Percentiles rank a stretch among this genome's conserved stretches.
These are phyloP conservation scores for Muntiacus muntjak DNA, from an alignment of 2,113 vertebrate species.

Conservation along the genomic window DNA sequence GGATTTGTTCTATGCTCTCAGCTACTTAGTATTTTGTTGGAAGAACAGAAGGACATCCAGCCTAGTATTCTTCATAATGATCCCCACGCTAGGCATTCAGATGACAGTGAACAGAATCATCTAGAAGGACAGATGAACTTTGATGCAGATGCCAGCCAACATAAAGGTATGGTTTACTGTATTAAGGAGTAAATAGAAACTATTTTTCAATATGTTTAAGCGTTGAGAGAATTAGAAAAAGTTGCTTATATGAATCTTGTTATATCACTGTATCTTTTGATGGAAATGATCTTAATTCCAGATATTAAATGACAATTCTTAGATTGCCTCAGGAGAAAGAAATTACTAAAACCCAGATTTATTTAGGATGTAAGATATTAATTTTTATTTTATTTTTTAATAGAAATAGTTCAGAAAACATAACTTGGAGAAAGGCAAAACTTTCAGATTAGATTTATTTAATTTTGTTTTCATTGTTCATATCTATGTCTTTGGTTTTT, in stretches of 20 bases:
- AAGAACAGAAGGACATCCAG: conserved; percentile 72
- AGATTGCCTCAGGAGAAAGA: conserved; percentile 6
- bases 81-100: conserved; percentile 81
- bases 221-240: background rate
- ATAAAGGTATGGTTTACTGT: conserved; percentile 79
- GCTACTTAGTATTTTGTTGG: conserved; percentile 80
- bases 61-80: conserved; percentile 83
- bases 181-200: background rate
- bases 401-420: background rate
- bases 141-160: conserved; percentile 82
- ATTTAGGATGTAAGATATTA: background rate
- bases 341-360: background rate
- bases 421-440: background rate
- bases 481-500: background rate
- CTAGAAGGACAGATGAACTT: conserved; percentile 85
- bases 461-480: background rate
- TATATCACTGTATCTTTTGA: background rate
- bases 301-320: background rate
- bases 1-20: conserved; percentile 86
- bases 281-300: background rate
- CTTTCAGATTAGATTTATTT: background rate
- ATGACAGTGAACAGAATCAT: conserved; percentile 72
- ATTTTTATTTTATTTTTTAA: conserved; percentile 48
- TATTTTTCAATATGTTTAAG: background rate
- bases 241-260: background rate